Percentiles rank a stretch among this genome's conserved stretches.
Conservation (phyloP, 1,140 invertebrate species). For the Xylocopa sonorina region DNA sequence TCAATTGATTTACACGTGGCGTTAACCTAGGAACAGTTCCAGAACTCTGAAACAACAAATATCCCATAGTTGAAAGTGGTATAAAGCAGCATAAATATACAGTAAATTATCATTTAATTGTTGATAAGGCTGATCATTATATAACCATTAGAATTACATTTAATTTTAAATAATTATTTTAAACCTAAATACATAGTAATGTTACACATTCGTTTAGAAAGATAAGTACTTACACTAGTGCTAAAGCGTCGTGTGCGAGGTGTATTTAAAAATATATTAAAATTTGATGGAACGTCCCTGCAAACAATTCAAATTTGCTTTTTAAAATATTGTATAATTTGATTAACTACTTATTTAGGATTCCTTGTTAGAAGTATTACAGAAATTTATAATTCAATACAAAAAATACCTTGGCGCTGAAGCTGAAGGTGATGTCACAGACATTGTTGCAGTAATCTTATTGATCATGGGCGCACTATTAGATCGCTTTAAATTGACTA, state of each 20-base stretch:
- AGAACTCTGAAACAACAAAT: constrained; percentile 73
- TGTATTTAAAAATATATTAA: constrained; percentile 84
- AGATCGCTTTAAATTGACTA: constrained; percentile 88
- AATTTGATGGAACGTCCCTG: constrained; percentile 82
- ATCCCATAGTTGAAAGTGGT: not conserved
- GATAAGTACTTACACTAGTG: constrained; percentile 87
- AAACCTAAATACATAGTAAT: constrained; percentile 3
- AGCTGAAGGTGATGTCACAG: constrained; percentile 78
- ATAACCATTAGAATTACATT: not conserved
- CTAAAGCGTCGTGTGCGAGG: constrained; percentile 90
- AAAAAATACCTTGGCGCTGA: constrained; percentile 78
- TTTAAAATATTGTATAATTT: not conserved
- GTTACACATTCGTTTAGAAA: constrained; percentile 12
- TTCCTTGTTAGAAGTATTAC: not conserved
- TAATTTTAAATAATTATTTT: not conserved
- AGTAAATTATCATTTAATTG: not conserved
- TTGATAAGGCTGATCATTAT: not conserved
- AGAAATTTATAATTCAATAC: not conserved
- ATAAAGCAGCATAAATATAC: not conserved
- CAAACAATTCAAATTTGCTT: constrained; percentile 59
- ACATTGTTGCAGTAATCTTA: constrained; percentile 83
- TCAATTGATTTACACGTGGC: constrained; percentile 91
- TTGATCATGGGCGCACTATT: constrained; percentile 93
- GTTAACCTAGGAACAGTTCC: constrained; percentile 86
- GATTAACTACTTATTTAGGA: not conserved